Conservation (phyloP, 2,888 invertebrate genomes). For the Alcis repandata region DNA sequence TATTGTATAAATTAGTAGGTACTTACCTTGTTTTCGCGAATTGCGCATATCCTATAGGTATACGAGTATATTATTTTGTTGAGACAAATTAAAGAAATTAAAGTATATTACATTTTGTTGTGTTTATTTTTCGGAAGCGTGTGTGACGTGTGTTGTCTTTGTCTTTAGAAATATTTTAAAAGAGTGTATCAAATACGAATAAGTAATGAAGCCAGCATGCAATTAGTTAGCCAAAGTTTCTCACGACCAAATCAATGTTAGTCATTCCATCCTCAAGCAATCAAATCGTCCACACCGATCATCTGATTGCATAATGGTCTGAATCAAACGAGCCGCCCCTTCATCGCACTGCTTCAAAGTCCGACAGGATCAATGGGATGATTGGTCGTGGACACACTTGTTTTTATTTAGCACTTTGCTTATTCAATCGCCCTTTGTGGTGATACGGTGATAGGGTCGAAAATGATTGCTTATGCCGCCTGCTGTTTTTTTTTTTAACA, state of each 20-base stretch:
- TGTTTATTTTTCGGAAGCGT: no score
- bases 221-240: conserved; percentile 3
- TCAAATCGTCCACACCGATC: conserved; percentile 25
- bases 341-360: conserved; percentile 17
- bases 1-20: no score
- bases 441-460: conserved; percentile 11
- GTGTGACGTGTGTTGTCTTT: no score
- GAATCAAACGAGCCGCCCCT: conserved; percentile 25
- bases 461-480: neutral
- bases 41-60: no score
- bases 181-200: neutral
- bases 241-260: conserved; percentile 14
- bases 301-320: conserved; percentile 20
- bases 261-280: conserved; percentile 26
- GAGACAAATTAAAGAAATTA: no score
- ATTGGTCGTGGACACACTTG: conserved; percentile 23
- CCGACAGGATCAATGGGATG: conserved; percentile 27
- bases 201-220: neutral
- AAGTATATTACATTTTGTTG: no score
- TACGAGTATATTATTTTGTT: no score
- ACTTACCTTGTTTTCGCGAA: no score
- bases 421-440: conserved; percentile 25
- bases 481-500: conserved; percentile 2
- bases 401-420: conserved; percentile 34
- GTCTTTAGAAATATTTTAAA: no score